Base-by-base conservation (phyloP, 2,888 invertebrate genomes). In the Junonia oenone region DNA sequence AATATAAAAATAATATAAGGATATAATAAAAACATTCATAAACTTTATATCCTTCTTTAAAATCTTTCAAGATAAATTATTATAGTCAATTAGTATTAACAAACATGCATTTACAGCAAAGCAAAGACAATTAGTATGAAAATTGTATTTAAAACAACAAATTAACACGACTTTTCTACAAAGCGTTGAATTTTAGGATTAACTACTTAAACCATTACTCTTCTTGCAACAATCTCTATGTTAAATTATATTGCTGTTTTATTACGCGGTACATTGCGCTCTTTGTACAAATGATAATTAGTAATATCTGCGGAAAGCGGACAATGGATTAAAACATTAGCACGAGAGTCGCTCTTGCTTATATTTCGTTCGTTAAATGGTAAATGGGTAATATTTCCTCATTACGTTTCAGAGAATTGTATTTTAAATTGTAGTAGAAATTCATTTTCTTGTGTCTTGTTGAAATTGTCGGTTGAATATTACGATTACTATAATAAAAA, bases 301-400 rank as follows among this genome's bases (percentile, higher is more conserved):
- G 6, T 38, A 19, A 51, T 8, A 17, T 45, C 15, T 2, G 11
- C 5, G 15, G 13, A 26, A 19, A 46, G 31, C 13, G 29, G 6
- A 38, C 46, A 33, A 38, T 26, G 55, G 31, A 37, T 17, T 37
- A 35, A 22, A 27, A 27, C 15, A 50, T 52, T 45, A 45, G 22
- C 14, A 33, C 15, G 27, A 49, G 47, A 15, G 35, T 11, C 38
- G 46, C 27, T n/a, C n/a, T 13, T n/a, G 15, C 29, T 15, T n/a
- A 13, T 37, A 22, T 45, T 51, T 35, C 35, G 45, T 37, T 35
- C 35, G 27, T 13, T 31, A 8, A 29, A 37, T 26, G 38, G 53
- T 22, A 13, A 43, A 38, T 17, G 31, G 26, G 31, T 15, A 40
- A 53, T 53, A 53, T 33, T 47, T 53, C 31, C 53, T 53, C 8